Percentiles rank a stretch among this genome's conserved stretches.
Conservation (phyloP, 2,888 invertebrate species). For the Pseudanteris insignis region DNA sequence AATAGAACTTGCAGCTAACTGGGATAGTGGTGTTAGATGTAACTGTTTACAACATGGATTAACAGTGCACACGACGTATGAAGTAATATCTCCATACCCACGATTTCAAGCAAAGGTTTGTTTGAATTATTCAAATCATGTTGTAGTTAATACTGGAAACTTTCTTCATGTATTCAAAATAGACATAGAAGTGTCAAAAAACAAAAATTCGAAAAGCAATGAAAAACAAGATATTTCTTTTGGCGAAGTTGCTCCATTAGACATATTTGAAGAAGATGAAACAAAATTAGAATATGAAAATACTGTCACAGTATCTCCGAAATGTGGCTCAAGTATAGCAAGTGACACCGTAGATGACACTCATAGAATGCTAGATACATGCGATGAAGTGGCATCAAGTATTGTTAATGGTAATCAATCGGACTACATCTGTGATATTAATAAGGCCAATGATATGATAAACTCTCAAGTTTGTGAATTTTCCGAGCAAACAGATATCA, state of each 20-base stretch:
- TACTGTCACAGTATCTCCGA: constrained; percentile 54
- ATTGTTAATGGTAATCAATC: constrained; percentile 59
- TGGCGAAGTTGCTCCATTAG: constrained; percentile 54
- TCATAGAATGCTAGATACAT: constrained; percentile 37
- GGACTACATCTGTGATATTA: constrained; percentile 61
- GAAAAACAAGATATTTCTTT: constrained; percentile 62
- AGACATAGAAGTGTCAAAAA: constrained; percentile 67
- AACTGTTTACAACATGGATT: constrained; percentile 89
- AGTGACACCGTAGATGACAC: constrained; percentile 54
- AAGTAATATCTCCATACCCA: constrained; percentile 86
- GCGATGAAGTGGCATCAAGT: constrained; percentile 53
- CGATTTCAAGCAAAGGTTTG: constrained; percentile 77
- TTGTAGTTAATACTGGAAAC: constrained; percentile 85
- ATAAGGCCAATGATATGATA: constrained; percentile 54
- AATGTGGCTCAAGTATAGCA: constrained; percentile 54
- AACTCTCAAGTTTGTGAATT: constrained; percentile 55
- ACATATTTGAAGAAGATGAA: constrained; percentile 60
- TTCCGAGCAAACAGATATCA: constrained; percentile 52
- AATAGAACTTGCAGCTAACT: constrained; percentile 68
- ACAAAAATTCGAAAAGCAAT: constrained; percentile 53
- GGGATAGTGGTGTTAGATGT: constrained; percentile 72
- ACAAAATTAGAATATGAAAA: constrained; percentile 56
- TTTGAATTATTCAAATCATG: constrained; percentile 76
- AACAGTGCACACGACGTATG: constrained; percentile 91
- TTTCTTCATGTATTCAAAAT: constrained; percentile 82